These are phyloP conservation scores for Temnothorax ravouxi DNA, from an alignment of 2,888 invertebrate genomes.

Conservation along the genomic window DNA sequence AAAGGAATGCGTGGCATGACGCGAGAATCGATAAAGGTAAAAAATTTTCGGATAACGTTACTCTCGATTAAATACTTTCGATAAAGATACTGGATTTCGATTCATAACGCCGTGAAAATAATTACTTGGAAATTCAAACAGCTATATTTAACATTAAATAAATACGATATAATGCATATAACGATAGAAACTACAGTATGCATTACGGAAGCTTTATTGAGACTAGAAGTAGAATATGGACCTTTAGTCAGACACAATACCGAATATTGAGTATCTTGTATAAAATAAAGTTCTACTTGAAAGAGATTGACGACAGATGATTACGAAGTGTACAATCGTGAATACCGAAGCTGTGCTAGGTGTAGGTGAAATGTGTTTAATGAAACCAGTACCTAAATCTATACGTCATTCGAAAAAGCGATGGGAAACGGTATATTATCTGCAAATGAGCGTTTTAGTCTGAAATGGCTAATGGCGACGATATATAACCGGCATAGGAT, in stretches of 20 bases:
- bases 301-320: background rate
- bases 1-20: background rate
- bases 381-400: background rate
- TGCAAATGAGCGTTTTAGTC: constrained; percentile 13
- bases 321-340: background rate
- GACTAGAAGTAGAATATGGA: background rate
- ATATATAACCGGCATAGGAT: constrained; percentile 58
- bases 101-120: background rate
- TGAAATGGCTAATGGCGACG: constrained; percentile 40
- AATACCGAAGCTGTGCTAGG: background rate
- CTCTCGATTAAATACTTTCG: constrained; percentile 7
- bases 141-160: background rate
- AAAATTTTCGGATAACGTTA: constrained; percentile 1
- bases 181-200: background rate
- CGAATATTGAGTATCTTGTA: background rate
- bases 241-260: background rate
- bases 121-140: background rate
- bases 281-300: background rate
- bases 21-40: constrained; percentile 38
- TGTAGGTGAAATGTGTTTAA: background rate
- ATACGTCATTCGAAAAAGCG: background rate
- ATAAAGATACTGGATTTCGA: background rate
- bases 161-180: background rate
- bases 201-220: background rate
- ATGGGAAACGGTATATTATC: background rate